Base-by-base conservation (phyloP, 37 sponge, comb jelly and placozoan species). In the Chondrosia reniformis region DNA sequence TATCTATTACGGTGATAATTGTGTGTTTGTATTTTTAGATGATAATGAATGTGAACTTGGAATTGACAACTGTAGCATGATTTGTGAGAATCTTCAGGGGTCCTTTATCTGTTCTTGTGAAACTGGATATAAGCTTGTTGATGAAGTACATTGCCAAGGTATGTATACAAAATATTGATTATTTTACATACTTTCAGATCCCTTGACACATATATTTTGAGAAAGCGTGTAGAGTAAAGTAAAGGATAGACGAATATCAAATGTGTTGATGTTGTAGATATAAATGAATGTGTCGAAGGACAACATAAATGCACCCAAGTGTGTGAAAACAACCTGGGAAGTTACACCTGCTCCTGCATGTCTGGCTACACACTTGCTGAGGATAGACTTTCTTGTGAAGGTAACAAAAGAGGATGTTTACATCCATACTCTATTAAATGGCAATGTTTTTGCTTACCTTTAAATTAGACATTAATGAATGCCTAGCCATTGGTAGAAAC, bases 261-360 rank as follows among this genome's bases (percentile, higher is more conserved):
- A 59, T 59, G 61, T 59, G 61, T 6, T 6, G 9, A 59, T 59
- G 61, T 59, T 59, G 61, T 25, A 69, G 72, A 69, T 40, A 7
- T 69, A 22, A 44, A 69, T 6, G 72, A 69, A 44, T 69, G 72
- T 69, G 41, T 44, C 22, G 42, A 69, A 39, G 43, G 43, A 21
- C 39, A 25, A 13, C 43, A 69, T 25, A 69, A 69, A 21, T 69
- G 72, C 36, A 69, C 44, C 15, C 4, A 4, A 3, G 43, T 12
- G n/a, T 69, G 72, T 69, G 10, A 17, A n/a, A 69, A 69, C 22
- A 34, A 24, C 2, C 42, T 6, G 43, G 72, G 72, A 40, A 44
- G 72, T 17, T 69, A 42, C 72, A 36, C 24, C n/a, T 69, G 72
- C 22, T 41, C 44, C 3, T 69, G 72, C 22, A 1, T 24, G 2